These are phyloP conservation scores for Catalaphyllia jardinei DNA, from an alignment of 64 coral and sea anemone genomes.

Conservation along the genomic window DNA sequence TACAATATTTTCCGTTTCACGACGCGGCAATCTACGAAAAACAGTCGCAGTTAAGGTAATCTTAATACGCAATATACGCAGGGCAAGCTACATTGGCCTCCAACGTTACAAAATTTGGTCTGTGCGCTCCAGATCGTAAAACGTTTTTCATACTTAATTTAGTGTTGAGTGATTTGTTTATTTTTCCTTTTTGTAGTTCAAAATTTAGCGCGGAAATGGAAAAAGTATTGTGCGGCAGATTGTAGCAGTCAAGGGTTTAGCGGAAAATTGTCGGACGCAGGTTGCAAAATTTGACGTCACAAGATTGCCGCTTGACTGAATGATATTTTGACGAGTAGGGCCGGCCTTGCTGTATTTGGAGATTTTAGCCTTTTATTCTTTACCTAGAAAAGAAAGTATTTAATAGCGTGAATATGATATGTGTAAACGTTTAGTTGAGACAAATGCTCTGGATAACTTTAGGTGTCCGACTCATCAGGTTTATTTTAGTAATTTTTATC, in stretches of 20 bases:
- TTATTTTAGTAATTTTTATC: too few relatives aligned
- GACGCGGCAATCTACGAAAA: not conserved
- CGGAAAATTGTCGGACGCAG: not conserved
- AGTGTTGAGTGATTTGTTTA: not conserved
- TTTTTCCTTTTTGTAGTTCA: not conserved
- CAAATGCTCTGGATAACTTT: too few relatives aligned
- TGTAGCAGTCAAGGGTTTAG: not conserved
- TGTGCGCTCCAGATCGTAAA: not conserved
- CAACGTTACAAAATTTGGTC: not conserved
- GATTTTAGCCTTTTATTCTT: too few relatives aligned
- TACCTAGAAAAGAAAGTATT: too few relatives aligned
- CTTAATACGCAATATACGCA: not conserved
- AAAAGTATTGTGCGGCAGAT: too few relatives aligned
- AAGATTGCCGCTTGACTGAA: too few relatives aligned
- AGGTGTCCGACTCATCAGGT: too few relatives aligned
- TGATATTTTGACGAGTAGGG: too few relatives aligned
- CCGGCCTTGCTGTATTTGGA: too few relatives aligned
- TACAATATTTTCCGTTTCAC: not conserved
- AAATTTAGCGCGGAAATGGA: not conserved
- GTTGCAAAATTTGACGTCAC: not conserved
- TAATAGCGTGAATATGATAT: too few relatives aligned
- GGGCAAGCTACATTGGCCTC: not conserved
- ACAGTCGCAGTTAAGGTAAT: not conserved
- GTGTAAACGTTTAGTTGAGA: too few relatives aligned
- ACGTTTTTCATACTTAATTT: conserved; percentile 18